phyloP scores from a whole-genome alignment of 2,888 invertebrate species.

The Bunonema sp. region DNA sequence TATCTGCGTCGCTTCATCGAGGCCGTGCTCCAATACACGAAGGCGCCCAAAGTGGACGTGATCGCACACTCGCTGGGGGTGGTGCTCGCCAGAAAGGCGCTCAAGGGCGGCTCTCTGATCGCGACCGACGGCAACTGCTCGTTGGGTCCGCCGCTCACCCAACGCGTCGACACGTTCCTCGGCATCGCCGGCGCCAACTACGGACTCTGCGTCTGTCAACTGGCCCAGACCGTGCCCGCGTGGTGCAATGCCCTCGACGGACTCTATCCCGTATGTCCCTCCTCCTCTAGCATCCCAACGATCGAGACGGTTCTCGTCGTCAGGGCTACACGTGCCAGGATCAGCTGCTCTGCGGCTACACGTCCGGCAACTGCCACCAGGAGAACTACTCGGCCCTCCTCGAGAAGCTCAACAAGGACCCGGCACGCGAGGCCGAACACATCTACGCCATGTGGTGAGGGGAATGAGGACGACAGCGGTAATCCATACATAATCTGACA shows the following conservation, averaged over 20 bases:
- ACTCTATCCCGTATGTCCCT: slow-evolving; percentile 29
- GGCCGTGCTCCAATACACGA: slow-evolving; percentile 34
- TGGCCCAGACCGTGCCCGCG: slow-evolving; percentile 40
- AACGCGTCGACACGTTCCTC: slow-evolving; percentile 34
- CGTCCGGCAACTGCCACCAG: slow-evolving; percentile 34
- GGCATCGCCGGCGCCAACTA: slow-evolving; percentile 41
- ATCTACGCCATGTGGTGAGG: slow-evolving; percentile 42
- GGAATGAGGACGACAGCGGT: no score
- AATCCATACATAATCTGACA: no score
- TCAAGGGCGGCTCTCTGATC: slow-evolving; percentile 36
- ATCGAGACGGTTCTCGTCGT: no score
- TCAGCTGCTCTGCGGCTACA: slow-evolving; percentile 37
- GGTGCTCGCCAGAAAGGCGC: slow-evolving; percentile 28
- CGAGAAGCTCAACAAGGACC: slow-evolving; percentile 36
- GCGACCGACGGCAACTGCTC: slow-evolving; percentile 42
- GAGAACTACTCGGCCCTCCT: slow-evolving; percentile 38
- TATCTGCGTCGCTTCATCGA: slow-evolving; percentile 32
- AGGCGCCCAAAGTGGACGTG: slow-evolving; percentile 34
- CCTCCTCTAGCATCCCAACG: no score
- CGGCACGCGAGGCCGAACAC: slow-evolving; percentile 30
- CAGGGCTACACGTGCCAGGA: slow-evolving; percentile 33
- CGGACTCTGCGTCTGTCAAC: slow-evolving; percentile 37
- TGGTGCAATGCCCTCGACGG: slow-evolving; percentile 43
- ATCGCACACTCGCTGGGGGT: slow-evolving; percentile 41
- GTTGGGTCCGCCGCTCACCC: slow-evolving; percentile 29